Evolutionary conservation across 2,888 invertebrate species (phyloP).

Genomic region (Argyresthia goedartella): DNA sequence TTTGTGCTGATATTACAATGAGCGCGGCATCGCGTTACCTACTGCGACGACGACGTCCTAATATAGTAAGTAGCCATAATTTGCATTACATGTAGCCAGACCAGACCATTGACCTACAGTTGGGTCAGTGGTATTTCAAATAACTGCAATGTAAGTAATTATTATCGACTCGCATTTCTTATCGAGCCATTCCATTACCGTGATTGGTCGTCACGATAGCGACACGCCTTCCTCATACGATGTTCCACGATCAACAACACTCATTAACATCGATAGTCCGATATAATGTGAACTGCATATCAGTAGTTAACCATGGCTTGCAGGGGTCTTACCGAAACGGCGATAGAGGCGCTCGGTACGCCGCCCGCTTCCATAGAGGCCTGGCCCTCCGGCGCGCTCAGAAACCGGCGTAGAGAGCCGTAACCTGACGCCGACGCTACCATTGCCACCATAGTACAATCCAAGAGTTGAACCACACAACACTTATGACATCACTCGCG

Average conservation of each 20-base stretch:
- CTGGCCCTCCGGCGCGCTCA: conserved; percentile 59
- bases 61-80: conserved; percentile 10
- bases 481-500: conserved; percentile 45
- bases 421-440: conserved; percentile 65
- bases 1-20: conserved; percentile 7
- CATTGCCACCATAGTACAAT: conserved; percentile 57
- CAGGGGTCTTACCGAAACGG: conserved; percentile 53
- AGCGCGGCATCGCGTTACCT: too few relatives aligned
- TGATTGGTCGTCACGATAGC: background rate
- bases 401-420: conserved; percentile 63
- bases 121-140: background rate
- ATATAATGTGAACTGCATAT: background rate
- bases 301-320: background rate
- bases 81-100: background rate
- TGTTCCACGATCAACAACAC: background rate
- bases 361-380: conserved; percentile 28
- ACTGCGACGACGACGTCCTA: conserved; percentile 10
- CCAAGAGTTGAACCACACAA: background rate
- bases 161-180: conserved; percentile 1
- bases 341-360: conserved; percentile 51
- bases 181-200: conserved; percentile 3
- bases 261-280: background rate
- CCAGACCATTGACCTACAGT: background rate
- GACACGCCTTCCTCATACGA: background rate
- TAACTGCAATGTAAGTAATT: background rate